Conservation (phyloP, 2,797 vertebrate genomes). For the Philypnodon macrostomus region DNA sequence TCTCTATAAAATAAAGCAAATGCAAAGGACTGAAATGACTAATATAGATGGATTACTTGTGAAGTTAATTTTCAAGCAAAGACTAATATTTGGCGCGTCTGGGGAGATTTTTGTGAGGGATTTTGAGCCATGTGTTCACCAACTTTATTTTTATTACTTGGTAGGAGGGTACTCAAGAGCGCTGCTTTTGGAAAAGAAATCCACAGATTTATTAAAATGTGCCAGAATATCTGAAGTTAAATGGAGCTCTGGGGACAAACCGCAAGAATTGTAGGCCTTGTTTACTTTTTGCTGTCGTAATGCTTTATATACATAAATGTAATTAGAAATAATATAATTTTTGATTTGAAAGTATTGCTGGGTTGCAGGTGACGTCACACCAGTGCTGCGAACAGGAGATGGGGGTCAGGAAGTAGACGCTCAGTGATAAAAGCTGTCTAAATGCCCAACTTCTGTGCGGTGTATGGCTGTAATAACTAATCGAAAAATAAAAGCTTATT, state of each 20-base stretch:
- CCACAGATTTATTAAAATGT: conserved; percentile 5
- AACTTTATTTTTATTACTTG: conserved; percentile 9
- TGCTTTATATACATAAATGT: conserved; percentile 4
- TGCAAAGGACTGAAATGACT: not conserved
- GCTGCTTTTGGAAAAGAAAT: conserved; percentile 6
- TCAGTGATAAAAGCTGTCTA: too few relatives aligned
- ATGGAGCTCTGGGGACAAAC: not conserved
- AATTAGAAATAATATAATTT: too few relatives aligned
- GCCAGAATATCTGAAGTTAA: conserved; percentile 6
- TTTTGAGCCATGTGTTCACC: conserved; percentile 11
- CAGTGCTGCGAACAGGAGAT: too few relatives aligned
- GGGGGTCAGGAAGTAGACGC: too few relatives aligned
- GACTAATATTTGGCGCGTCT: conserved; percentile 7
- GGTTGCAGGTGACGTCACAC: too few relatives aligned
- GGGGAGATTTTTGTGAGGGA: conserved; percentile 8
- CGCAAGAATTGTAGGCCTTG: not conserved
- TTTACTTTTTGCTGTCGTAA: not conserved
- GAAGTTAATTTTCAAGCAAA: conserved; percentile 4
- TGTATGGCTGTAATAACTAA: too few relatives aligned
- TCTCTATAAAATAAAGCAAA: not conserved
- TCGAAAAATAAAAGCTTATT: too few relatives aligned
- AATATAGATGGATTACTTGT: too few relatives aligned
- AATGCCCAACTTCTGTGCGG: too few relatives aligned
- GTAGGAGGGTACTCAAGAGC: conserved; percentile 7
- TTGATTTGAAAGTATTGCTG: too few relatives aligned